Percentiles rank a stretch among this genome's conserved stretches.
These are phyloP conservation scores for Gopherus flavomarginatus DNA, from an alignment of 2,113 vertebrate species.

Conservation along the genomic window DNA sequence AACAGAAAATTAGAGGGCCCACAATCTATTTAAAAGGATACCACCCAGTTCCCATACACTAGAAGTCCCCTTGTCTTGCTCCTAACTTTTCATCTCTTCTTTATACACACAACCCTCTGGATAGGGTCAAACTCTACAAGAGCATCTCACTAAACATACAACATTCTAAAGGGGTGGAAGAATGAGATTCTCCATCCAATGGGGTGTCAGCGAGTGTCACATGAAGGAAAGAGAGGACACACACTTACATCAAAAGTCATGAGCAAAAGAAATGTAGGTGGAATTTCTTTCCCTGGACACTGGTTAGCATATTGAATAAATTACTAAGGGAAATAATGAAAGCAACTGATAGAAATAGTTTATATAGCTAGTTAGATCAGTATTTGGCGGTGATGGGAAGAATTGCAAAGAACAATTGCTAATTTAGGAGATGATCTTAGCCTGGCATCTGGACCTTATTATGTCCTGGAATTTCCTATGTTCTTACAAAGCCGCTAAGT, in stretches of 20 bases:
- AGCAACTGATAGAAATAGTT: not conserved
- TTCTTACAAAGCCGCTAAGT: not conserved
- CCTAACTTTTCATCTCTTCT: not conserved
- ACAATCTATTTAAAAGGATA: not conserved
- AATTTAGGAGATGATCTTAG: not conserved
- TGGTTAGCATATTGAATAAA: not conserved
- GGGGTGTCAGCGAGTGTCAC: not conserved
- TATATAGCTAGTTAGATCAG: not conserved
- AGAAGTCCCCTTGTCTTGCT: not conserved
- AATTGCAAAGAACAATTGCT: not conserved
- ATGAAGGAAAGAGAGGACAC: not conserved
- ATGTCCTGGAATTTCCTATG: not conserved
- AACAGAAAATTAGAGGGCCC: not conserved
- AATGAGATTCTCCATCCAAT: not conserved
- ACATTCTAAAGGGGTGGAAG: not conserved
- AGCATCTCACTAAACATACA: not conserved
- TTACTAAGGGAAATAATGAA: not conserved
- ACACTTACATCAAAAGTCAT: not conserved
- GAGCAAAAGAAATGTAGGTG: not conserved
- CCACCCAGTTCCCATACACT: not conserved
- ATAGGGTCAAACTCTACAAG: not conserved
- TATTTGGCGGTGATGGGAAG: not conserved
- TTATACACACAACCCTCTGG: not conserved
- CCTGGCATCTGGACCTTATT: not conserved
- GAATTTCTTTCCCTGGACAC: not conserved